Conservation (phyloP, 2,888 invertebrate species). For the Galerucella calmariensis region DNA sequence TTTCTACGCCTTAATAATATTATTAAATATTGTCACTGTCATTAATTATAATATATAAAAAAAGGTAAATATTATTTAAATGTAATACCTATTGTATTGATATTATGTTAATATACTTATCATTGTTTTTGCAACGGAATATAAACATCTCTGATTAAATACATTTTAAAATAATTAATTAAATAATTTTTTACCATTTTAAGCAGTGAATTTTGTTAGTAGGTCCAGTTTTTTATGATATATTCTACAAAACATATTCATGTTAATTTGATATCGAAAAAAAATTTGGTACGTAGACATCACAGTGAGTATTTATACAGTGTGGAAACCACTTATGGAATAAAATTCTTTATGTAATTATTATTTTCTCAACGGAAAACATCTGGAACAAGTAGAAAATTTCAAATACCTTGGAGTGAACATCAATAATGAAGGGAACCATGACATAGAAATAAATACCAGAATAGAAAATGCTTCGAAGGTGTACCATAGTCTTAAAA, state of each 20-base stretch:
- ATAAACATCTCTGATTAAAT: neutral
- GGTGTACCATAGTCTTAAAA: too few species aligned
- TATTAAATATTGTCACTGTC: neutral
- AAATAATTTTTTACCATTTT: neutral
- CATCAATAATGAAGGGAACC: too few species aligned
- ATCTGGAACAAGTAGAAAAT: too few species aligned
- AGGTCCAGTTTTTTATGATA: neutral
- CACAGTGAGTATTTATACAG: neutral
- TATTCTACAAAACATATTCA: neutral
- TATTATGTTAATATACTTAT: neutral
- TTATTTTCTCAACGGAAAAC: too few species aligned
- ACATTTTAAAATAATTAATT: neutral
- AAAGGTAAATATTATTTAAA: neutral
- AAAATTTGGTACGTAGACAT: neutral
- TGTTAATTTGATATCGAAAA: neutral
- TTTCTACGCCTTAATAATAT: neutral
- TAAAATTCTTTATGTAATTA: too few species aligned
- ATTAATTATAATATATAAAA: neutral
- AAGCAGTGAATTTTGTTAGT: neutral
- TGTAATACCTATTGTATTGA: neutral
- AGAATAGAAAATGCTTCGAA: too few species aligned
- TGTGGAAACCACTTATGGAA: too few species aligned
- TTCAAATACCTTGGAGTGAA: too few species aligned
- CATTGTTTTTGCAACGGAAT: neutral
- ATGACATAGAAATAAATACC: too few species aligned